Conservation (phyloP, 2,113 vertebrate species). For the Vulpes lagopus region DNA sequence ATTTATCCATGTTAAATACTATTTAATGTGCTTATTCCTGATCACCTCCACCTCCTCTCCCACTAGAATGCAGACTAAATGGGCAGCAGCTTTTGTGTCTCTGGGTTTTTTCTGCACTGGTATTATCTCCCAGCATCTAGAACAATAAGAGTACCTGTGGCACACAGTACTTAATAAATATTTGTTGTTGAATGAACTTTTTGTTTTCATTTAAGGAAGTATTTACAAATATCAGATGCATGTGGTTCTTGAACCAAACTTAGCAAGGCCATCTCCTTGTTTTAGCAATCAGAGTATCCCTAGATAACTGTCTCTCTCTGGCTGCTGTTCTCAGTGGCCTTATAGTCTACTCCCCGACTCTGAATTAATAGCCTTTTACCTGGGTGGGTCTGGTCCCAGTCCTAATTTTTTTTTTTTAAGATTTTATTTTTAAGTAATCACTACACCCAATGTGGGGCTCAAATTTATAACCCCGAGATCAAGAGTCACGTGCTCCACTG, state of each 20-base stretch:
- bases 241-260: conserved; percentile 19
- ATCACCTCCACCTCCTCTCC: neutral
- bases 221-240: neutral
- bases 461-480: neutral
- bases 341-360: neutral
- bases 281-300: neutral
- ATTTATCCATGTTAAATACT: conserved; percentile 3
- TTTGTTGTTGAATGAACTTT: neutral
- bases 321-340: neutral
- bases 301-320: neutral
- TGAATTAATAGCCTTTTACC: neutral
- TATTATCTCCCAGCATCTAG: neutral
- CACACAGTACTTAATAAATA: neutral
- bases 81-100: neutral
- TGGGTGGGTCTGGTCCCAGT: neutral
- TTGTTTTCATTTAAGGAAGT: conserved; percentile 22
- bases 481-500: neutral
- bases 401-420: neutral
- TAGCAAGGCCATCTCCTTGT: neutral
- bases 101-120: neutral
- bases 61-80: neutral
- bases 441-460: neutral
- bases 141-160: neutral
- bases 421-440: neutral
- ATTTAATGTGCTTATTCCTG: neutral